Percentiles rank a stretch among this genome's conserved stretches.
Evolutionary conservation across 2,113 vertebrate genomes (phyloP).

Genomic region (Mormoops blainvillei): DNA sequence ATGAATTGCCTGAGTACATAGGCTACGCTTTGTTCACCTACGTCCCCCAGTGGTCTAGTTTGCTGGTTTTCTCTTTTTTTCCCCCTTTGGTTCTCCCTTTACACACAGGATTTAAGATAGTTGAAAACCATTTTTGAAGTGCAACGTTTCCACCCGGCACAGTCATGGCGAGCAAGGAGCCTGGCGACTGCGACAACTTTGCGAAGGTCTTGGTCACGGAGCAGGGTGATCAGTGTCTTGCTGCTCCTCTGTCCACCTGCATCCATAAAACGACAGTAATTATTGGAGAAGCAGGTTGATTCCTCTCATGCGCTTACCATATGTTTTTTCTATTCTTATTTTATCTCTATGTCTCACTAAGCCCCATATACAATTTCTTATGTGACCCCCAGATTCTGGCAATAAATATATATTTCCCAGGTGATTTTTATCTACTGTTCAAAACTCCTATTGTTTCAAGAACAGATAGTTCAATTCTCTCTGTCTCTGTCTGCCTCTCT

Average conservation of each 20-base stretch:
- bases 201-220: neutral
- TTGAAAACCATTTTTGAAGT: neutral
- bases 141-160: neutral
- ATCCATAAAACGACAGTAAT: neutral
- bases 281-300: neutral
- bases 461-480: neutral
- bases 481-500: neutral
- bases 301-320: neutral
- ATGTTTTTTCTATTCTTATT: constrained; percentile 43
- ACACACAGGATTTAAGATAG: neutral
- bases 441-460: neutral
- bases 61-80: neutral
- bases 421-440: constrained; percentile 14
- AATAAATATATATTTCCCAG: constrained; percentile 4
- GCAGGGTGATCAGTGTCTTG: neutral
- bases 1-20: neutral
- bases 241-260: neutral
- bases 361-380: neutral
- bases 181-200: neutral
- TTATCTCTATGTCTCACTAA: neutral
- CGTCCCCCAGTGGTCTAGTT: neutral
- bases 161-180: neutral
- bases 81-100: neutral
- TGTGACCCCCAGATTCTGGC: constrained; percentile 6
- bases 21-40: neutral